These are phyloP conservation scores for Antitype chi DNA, from an alignment of 2,888 invertebrate species.

Conservation along the genomic window DNA sequence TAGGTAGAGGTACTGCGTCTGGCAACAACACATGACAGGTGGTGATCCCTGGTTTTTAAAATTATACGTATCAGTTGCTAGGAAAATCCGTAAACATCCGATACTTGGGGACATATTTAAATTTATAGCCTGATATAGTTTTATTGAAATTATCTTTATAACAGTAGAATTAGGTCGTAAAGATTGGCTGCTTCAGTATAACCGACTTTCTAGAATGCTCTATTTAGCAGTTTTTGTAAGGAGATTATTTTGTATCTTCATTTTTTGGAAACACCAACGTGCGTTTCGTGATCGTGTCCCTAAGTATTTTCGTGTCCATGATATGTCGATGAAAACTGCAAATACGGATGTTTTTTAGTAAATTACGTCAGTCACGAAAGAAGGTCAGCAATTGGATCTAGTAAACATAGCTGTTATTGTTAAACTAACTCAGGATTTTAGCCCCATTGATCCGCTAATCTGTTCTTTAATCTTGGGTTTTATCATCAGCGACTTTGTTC, in stretches of 20 bases:
- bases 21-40: neutral
- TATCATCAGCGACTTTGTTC: neutral
- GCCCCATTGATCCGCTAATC: slow-evolving; percentile 6
- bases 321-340: slow-evolving; percentile 24
- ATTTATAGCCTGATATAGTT: slow-evolving; percentile 35
- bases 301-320: slow-evolving; percentile 11
- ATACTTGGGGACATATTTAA: neutral
- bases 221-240: neutral
- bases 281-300: neutral
- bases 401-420: slow-evolving; percentile 39
- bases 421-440: slow-evolving; percentile 1
- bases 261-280: slow-evolving; percentile 3
- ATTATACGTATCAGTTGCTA: neutral
- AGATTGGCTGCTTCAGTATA: slow-evolving; percentile 16
- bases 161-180: slow-evolving; percentile 30
- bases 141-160: slow-evolving; percentile 31
- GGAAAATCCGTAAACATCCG: slow-evolving; percentile 1
- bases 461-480: neutral
- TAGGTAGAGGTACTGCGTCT: neutral
- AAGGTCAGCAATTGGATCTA: slow-evolving; percentile 30
- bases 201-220: slow-evolving; percentile 31
- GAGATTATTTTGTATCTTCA: neutral
- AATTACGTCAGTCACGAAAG: slow-evolving; percentile 20
- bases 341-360: slow-evolving; percentile 53
- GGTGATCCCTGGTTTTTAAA: slow-evolving; percentile 11